Base-by-base conservation (phyloP, 1,140 invertebrate species). In the Drosophila teissieri region DNA sequence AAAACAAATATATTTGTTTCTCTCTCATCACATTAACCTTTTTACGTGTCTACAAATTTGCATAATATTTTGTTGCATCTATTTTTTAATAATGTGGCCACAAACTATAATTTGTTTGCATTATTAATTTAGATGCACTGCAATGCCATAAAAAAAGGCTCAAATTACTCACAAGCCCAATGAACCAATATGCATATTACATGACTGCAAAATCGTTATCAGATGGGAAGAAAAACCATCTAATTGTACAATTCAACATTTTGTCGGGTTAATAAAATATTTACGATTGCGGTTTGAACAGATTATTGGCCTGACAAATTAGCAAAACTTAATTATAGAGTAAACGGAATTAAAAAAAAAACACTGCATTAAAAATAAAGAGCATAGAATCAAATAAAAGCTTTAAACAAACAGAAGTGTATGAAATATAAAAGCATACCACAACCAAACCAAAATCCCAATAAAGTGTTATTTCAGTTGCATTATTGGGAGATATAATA, bases 261-360 rank as follows among this genome's bases (percentile, higher is more conserved):
- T 88, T 88, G 79, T 83, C 76, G 63, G 79, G 83, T 83, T 88
- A 88, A 88, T 88, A 79, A 88, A 88, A 88, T 88, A 88, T 88
- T 88, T 88, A 88, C 64, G 53, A 79, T 65, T 88, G 83, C 60
- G 84, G 79, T 46, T 62, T 64, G 60, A 51, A 77, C 69, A 61
- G 57, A 82, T 86, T 85, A 85, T 86, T 78, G 69, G 54, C 68
- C 60, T 27, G 75, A 58, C 60, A 82, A 82, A 86, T 86, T 70
- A 77, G 68, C 64, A 68, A 85, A 89, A 89, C 84, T 88, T 88
- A 89, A 88, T 88, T 83, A 89, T 60, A 70, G 3, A 63, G 48
- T 53, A 46, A 65, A 49, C 12, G 19, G 4, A 36, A 45, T 15
- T 27, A 62, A 62, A 69, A 80, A 80, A 69, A 34, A 24, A 7